Conservation (phyloP, 2,113 vertebrate genomes). For the Mustelus asterias region DNA sequence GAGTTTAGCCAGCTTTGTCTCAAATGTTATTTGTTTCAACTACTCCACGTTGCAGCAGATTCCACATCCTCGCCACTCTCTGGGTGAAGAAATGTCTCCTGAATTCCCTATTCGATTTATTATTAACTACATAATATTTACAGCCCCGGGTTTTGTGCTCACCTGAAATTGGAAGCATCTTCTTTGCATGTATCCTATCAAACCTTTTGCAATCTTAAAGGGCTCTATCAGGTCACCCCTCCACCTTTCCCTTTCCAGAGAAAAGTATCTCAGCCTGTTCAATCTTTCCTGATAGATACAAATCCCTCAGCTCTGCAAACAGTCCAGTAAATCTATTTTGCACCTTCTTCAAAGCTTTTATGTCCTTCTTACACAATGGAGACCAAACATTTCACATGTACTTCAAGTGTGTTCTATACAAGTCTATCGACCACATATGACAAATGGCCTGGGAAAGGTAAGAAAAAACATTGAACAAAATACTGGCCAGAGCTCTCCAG, state of each 20-base stretch:
- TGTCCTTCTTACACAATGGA: neutral
- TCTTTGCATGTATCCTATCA: neutral
- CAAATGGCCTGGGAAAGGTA: neutral
- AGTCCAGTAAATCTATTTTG: neutral
- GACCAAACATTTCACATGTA: neutral
- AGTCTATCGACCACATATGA: neutral
- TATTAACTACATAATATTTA: neutral
- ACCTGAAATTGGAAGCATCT: no score
- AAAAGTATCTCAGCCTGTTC: neutral
- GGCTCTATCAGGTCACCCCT: neutral
- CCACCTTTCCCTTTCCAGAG: neutral
- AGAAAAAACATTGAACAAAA: neutral
- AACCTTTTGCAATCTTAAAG: neutral
- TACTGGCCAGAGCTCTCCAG: no score
- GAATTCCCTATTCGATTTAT: neutral
- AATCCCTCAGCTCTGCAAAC: neutral
- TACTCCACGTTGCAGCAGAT: neutral
- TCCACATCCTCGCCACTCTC: neutral
- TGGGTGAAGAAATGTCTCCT: neutral
- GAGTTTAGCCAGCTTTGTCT: neutral
- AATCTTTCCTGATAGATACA: neutral
- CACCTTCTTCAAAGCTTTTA: neutral
- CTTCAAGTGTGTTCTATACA: neutral
- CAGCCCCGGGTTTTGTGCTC: neutral
- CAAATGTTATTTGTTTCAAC: neutral